Evolutionary conservation across 37 sponge, comb jelly and placozoan genomes (phyloP).

Genomic region (Theonella swinhoei): DNA sequence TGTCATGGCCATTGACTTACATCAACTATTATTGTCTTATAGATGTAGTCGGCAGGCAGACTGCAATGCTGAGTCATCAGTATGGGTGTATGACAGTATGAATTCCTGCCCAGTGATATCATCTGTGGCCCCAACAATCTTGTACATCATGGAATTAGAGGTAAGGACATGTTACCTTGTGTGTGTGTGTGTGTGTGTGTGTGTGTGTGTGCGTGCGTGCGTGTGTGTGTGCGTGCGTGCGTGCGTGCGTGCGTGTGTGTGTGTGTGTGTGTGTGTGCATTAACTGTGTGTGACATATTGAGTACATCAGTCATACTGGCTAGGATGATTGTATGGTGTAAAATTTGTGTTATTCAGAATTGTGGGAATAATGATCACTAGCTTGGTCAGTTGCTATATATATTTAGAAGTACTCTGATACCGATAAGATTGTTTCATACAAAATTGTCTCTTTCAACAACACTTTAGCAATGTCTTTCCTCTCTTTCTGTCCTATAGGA

Average conservation of each 20-base stretch:
- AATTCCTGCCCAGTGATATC: not conserved
- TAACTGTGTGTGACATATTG: too few species aligned
- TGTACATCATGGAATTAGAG: not conserved
- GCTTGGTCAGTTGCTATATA: not conserved
- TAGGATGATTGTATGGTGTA: too few species aligned
- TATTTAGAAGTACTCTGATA: not conserved
- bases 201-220: not conserved
- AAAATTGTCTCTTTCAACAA: too few species aligned
- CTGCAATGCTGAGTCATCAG: not conserved
- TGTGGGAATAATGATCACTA: too few species aligned
- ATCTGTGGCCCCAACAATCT: not conserved
- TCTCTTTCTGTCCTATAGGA: too few species aligned
- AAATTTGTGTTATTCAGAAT: too few species aligned
- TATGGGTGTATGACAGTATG: constrained; percentile 6
- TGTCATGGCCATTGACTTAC: not conserved
- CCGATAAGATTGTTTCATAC: too few species aligned
- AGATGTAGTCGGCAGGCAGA: not conserved
- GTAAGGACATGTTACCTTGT: too few species aligned
- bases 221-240: not conserved
- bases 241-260: not conserved
- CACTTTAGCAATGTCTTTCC: too few species aligned
- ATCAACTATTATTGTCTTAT: not conserved
- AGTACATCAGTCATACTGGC: too few species aligned
- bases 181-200: not conserved
- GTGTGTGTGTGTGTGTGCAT: not conserved